Conservation (phyloP, 2,888 invertebrate species). For the Eristalis arbustorum region DNA sequence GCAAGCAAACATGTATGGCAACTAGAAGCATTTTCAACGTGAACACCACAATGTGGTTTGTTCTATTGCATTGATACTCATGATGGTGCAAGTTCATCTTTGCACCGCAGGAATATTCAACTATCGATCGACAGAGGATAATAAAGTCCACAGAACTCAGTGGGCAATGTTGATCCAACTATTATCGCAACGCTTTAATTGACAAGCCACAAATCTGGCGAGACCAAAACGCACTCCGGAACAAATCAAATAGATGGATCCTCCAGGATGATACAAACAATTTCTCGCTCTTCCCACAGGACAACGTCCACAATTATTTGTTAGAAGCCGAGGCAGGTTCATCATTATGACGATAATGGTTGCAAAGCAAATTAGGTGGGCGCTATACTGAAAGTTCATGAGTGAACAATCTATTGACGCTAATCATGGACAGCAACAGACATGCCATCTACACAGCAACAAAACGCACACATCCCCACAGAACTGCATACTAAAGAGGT, state of each 20-base stretch:
- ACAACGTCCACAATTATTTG: not conserved
- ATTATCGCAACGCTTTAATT: slow-evolving; percentile 10
- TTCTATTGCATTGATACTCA: not conserved
- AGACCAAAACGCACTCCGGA: not conserved
- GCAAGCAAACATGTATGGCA: no score
- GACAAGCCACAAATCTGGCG: not conserved
- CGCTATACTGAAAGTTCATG: not conserved
- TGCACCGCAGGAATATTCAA: not conserved
- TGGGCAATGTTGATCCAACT: not conserved
- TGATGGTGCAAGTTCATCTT: not conserved
- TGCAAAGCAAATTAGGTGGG: not conserved
- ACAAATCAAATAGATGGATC: not conserved
- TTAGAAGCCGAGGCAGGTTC: not conserved
- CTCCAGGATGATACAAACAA: not conserved
- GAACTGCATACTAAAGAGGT: not conserved
- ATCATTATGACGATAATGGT: not conserved
- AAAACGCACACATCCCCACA: not conserved
- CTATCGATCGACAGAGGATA: not conserved
- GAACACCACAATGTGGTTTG: not conserved
- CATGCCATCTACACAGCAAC: not conserved
- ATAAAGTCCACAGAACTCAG: not conserved
- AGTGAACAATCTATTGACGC: not conserved
- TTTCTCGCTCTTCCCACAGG: not conserved
- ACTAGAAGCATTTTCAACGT: no score
- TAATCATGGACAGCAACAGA: not conserved